Base-by-base conservation (phyloP, 2,113 vertebrate species). In the Mesocricetus auratus region DNA sequence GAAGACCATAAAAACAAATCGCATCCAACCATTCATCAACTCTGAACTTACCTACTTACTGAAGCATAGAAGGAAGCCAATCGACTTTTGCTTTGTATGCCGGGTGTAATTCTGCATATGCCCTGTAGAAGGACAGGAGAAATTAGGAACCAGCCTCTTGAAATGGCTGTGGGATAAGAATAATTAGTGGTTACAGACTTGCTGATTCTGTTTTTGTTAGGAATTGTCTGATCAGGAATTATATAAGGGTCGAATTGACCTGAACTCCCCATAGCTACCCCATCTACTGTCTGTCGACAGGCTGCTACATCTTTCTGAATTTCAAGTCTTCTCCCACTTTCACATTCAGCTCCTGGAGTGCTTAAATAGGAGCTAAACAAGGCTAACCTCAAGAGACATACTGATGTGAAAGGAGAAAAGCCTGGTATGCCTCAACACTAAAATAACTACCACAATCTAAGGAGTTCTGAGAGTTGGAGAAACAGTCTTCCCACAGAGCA, bases 1-100 rank as follows among this genome's bases (percentile, higher is more conserved):
- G 92, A 85, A 94, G 50, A 91, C 85, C 39, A 95, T 29, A 93
- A 39, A 94, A 98, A 96, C 47, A 95, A 96, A 97, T 95, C 90
- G 73, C 17, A 95, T 88, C 56, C 19, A 94, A 90, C 31, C 74
- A 77, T 96, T 45, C 19, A 6, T 39, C 82, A 96, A 66, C 75
- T 96, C 68, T 69, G 81, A 78, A 56, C 15, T 89, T 3, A 88
- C 60, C 24, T 21, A 87, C 58, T 97, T 87, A 91, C 96, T 83
- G 93, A 90, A 33, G 24, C 91, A 60, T n/a, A 31, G 7, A 85
- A 19, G 9, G 29, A 19, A 56, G 73, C 62, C 31, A 86, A 3
- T 85, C 94, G 81, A 96, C 26, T 89, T 31, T 42, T 86, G 50
- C 82, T 64, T 42, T 92, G 2, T 96, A 31, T 95, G 15, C 39